Base-by-base conservation (phyloP, 2,797 vertebrate genomes). In the Cuniculus paca region DNA sequence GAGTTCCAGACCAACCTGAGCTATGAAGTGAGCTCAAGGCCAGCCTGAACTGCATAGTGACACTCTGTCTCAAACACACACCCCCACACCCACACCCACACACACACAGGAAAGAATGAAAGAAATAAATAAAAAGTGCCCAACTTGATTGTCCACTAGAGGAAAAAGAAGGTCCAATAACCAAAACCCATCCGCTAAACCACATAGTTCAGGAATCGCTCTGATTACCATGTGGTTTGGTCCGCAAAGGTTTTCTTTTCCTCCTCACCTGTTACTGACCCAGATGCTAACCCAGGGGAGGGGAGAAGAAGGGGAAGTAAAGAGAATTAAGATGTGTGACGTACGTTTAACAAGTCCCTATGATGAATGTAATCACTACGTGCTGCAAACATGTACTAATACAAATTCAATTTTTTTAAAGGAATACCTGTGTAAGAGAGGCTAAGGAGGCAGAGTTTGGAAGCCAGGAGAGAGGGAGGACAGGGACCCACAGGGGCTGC, bases 101-200 rank as follows among this genome's bases (percentile, higher is more conserved):
- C n/a, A n/a, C n/a, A n/a, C n/a, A n/a, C n/a, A n/a, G n/a, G n/a
- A 0, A 19, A 24, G 6, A 5, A 48, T 5, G 9, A 48, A 48
- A 48, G 9, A 7, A 54, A 50, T 17, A 7, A 24, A 50, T 52
- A 45, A 70, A 84, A 80, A 77, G 22, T 1, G 28, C 42, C 16
- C 13, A 9, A 11, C 24, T 54, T 7, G 20, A 45, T 48, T 36
- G 52, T 91, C 82, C 7, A 34, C 17, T 10, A 52, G 31, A 81
- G 34, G 48, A 54, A n/a, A 58, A 45, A 68, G 39, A 50, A 74
- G 63, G 14, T 48, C 1, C 4, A 56, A 6, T 8, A 20, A 36
- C 26, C 13, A 34, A 77, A 52, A 60, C 26, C 31, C 60, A 77
- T 1, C 72, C 26, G 0, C 7, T 65, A 19, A 75, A 22, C 28